Evolutionary conservation across 2,113 vertebrate species (phyloP).

Genomic region (Prietella phreatophila): DNA sequence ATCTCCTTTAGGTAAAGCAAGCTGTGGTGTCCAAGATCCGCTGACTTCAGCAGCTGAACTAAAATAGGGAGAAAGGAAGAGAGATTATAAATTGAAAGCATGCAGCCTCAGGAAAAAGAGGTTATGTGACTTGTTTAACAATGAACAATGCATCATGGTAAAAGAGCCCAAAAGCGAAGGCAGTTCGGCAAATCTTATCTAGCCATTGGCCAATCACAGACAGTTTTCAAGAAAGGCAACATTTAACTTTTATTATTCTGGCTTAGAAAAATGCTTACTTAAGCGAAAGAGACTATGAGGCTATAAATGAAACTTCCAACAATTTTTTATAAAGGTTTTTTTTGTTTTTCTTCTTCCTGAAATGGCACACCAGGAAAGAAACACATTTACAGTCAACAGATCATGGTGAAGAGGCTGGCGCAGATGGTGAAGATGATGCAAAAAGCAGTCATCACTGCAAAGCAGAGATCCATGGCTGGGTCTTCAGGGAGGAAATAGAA

Average conservation of each 20-base stretch:
- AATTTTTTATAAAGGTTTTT: background rate
- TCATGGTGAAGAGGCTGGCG: slow-evolving; percentile 25
- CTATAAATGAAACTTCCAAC: background rate
- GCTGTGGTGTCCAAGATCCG: slow-evolving; percentile 88
- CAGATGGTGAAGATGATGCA: slow-evolving; percentile 26
- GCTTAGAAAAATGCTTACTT: background rate
- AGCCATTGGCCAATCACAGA: background rate
- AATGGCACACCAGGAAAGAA: background rate
- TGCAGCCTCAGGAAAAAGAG: background rate
- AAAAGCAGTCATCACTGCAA: slow-evolving; percentile 56
- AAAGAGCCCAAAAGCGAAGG: background rate
- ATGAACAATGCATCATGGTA: slow-evolving; percentile 3
- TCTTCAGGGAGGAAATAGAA: slow-evolving; percentile 50
- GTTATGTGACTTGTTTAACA: slow-evolving; percentile 18
- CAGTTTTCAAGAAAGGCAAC: background rate
- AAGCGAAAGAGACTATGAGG: background rate
- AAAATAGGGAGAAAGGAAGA: slow-evolving; percentile 52
- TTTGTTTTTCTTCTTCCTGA: background rate
- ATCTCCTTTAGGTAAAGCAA: slow-evolving; percentile 95
- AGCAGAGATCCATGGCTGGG: slow-evolving; percentile 48
- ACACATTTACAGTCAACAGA: slow-evolving; percentile 50
- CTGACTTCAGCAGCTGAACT: slow-evolving; percentile 90
- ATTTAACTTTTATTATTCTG: background rate
- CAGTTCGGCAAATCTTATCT: slow-evolving; percentile 3
- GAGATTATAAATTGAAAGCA: background rate